Conservation (phyloP, 2,113 vertebrate species). For the Noctilio leporinus region DNA sequence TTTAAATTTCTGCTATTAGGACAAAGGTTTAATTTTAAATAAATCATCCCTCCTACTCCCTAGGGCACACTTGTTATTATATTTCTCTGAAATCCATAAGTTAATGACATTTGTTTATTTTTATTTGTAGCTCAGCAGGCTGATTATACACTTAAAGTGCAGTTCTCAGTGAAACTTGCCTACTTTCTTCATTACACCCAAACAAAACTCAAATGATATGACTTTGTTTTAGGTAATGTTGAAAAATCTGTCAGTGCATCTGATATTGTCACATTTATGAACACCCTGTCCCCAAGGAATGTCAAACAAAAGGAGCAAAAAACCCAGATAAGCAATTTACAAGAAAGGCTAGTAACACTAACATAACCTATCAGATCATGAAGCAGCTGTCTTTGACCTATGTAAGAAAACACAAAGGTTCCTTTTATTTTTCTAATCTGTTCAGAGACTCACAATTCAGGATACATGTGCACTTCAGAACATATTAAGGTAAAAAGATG, state of each 20-base stretch:
- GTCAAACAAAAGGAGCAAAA: background rate
- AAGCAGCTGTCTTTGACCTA: background rate
- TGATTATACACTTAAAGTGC: background rate
- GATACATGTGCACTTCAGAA: slow-evolving; percentile 35
- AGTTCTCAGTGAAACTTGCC: background rate
- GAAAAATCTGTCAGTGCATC: background rate
- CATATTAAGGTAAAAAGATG: slow-evolving; percentile 54
- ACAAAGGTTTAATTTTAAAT: background rate
- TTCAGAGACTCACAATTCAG: slow-evolving; percentile 35
- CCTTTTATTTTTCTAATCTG: background rate
- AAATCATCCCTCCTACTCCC: background rate
- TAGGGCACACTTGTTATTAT: background rate
- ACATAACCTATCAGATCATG: background rate
- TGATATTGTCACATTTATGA: background rate
- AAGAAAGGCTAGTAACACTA: background rate
- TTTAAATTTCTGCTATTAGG: background rate
- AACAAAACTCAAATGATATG: background rate
- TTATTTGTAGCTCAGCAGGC: background rate
- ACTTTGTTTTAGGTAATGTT: slow-evolving; percentile 3
- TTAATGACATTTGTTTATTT: background rate
- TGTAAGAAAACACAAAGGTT: background rate
- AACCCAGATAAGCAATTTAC: background rate
- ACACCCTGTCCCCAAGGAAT: background rate
- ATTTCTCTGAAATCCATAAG: background rate
- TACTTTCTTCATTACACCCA: background rate